These are phyloP conservation scores for Pyrochroa serraticornis DNA, from an alignment of 2,888 invertebrate species.

Conservation along the genomic window DNA sequence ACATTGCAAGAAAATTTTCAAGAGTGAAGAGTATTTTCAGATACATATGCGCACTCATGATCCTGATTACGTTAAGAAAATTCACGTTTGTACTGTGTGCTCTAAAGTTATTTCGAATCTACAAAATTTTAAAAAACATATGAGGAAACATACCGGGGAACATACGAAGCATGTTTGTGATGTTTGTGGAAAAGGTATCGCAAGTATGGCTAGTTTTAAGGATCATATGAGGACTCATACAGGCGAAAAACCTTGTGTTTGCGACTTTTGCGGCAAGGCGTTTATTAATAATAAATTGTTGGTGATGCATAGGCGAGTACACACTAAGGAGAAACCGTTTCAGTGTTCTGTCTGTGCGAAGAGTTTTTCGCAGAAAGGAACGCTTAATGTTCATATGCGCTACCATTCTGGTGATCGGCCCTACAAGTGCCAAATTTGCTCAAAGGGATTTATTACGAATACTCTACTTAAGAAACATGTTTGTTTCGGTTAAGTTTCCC, in stretches of 20 bases:
- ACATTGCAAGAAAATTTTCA: conserved; percentile 2
- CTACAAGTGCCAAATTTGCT: conserved; percentile 57
- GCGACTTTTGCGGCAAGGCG: conserved; percentile 59
- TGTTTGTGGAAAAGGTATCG: too few relatives aligned
- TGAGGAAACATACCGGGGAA: too few relatives aligned
- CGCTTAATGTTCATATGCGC: conserved; percentile 56
- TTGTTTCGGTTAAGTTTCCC: background rate
- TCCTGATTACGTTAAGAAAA: too few relatives aligned
- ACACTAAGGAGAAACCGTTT: conserved; percentile 57
- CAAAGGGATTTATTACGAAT: conserved; percentile 61
- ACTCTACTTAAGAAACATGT: conserved; percentile 60
- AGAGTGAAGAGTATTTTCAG: background rate
- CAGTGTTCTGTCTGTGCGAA: conserved; percentile 60
- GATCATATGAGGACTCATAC: too few relatives aligned
- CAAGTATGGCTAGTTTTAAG: too few relatives aligned
- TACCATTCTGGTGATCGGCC: conserved; percentile 60
- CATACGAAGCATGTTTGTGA: too few relatives aligned
- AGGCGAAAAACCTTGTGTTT: conserved; percentile 48
- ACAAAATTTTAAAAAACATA: too few relatives aligned
- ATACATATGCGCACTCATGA: background rate
- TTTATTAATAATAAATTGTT: conserved; percentile 47
- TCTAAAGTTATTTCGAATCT: too few relatives aligned
- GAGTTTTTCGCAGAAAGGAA: conserved; percentile 52
- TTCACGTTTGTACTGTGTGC: too few relatives aligned
- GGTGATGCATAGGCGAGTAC: conserved; percentile 58